Evolutionary conservation across 2,888 invertebrate genomes (phyloP), one percentile per base, ranked within the genome.

Genomic region (Copidosoma aretas): DNA sequence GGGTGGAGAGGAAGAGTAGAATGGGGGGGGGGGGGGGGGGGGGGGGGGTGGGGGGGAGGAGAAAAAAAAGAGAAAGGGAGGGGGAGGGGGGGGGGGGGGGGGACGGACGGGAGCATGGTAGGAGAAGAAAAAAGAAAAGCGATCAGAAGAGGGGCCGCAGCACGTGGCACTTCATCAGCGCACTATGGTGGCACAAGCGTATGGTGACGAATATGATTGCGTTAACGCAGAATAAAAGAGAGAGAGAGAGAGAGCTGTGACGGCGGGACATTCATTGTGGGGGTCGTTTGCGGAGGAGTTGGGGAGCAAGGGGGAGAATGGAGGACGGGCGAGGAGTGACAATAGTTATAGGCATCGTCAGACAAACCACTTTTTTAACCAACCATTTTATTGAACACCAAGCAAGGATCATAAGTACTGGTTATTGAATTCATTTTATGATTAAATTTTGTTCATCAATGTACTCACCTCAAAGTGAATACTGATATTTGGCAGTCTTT

Each of bases 141-240:
- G 32, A 32, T 32, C 4, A 8, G 32, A 32, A 32, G 32, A 8
- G 32, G 32, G 32, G 32, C 32, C 32, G 32, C 32, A 32, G 32
- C 68, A 64, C 68, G 68, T 70, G 71, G 74, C 32, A 32, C 59
- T 71, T 76, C 75, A 75, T 77, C 75, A 75, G 32, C 32, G 32
- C 32, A n/a, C n/a, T n/a, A n/a, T n/a, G n/a, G n/a, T n/a, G 32
- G 32, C 8, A 32, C 32, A 8, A 32, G 32, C 32, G 32, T 32
- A 32, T 17, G 68, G 64, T 62, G 70, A 70, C 73, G 71, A 67
- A 73, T 71, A 71, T 73, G 71, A 74, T 68, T 71, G 71, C 64
- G 72, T 60, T 70, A 69, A 68, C 67, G 32, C 4, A 8, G 32
- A 32, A 32, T 8, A 8, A 32, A 8, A 8, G 32, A 5, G 32